Evolutionary conservation across 2,113 vertebrate species (phyloP), one percentile per base, ranked within the genome.

Genomic region (Donacobius atricapilla): DNA sequence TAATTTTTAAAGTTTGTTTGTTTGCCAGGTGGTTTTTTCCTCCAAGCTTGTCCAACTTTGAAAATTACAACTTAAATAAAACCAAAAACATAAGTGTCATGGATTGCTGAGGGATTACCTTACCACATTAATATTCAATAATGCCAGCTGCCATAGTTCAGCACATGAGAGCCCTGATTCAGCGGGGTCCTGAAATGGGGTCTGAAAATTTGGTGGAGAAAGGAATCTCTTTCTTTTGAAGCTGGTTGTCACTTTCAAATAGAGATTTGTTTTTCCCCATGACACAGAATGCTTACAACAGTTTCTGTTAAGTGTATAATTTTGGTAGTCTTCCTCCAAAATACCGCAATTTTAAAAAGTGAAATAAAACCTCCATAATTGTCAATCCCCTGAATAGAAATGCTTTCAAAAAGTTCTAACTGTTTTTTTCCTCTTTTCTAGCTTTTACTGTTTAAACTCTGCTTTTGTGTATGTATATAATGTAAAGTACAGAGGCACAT

Each of bases 61-160:
- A 92, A 96, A 97, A 97, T 97, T 95, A 94, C 77, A 92, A 79
- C 80, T 89, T 94, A 64, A 94, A 72, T 96, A 96, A 96, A 97
- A 96, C 96, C 96, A 86, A 92, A 95, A 94, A 56, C 96, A 84
- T 92, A 93, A 96, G 83, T 92, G 83, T 93, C 92, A 48, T 94
- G 92, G 83, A 94, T 94, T 0, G 11, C 77, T 89, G 90, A 84
- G 88, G 90, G 61, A 96, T 96, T 97, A 97, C 90, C 93, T 84
- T 97, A 95, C 93, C 96, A 54, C 83, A 76, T 89, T 96, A 78
- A 94, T 92, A 88, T 90, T 90, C 92, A 83, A 30, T 78, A 89
- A 92, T 91, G 77, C 90, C 83, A 84, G 53, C 86, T 89, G 66
- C 61, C 72, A 61, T 95, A 68, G 80, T 54, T 94, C 72, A 92